Conservation (phyloP, 1,140 invertebrate genomes). For the Augochlora pura region DNA sequence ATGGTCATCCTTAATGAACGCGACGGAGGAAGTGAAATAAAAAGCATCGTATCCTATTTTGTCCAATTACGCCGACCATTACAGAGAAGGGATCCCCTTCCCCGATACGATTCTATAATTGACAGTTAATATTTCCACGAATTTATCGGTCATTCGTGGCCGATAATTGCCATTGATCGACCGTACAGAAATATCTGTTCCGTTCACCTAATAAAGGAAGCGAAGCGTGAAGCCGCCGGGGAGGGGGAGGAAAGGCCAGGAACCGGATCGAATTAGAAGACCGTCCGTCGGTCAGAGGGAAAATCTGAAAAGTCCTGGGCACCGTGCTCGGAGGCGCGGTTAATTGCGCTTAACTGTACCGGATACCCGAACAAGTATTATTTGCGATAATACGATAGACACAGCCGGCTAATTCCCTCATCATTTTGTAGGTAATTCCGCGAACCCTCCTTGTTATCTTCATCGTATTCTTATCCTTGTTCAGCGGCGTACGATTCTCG, state of each 20-base stretch:
- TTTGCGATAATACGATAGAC: conserved; percentile 47
- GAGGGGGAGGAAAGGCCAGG: neutral
- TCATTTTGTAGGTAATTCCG: conserved; percentile 40
- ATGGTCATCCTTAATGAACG: too few relatives aligned
- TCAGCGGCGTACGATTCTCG: too few relatives aligned
- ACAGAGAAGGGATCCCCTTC: too few relatives aligned
- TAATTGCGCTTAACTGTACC: conserved; percentile 53
- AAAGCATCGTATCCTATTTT: too few relatives aligned
- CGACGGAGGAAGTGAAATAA: too few relatives aligned
- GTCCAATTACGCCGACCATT: too few relatives aligned
- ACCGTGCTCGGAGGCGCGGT: neutral
- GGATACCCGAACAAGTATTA: conserved; percentile 30
- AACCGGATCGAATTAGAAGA: conserved; percentile 8
- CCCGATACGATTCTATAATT: neutral
- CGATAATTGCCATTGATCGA: neutral
- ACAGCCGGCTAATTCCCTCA: conserved; percentile 37
- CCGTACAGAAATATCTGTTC: neutral
- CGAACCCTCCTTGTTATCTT: conserved; percentile 12
- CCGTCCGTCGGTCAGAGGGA: neutral
- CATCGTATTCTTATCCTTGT: conserved; percentile 9
- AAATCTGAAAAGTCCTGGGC: neutral
- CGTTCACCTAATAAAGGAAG: neutral
- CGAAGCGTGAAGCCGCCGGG: neutral
- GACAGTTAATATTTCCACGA: neutral
- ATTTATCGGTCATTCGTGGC: neutral